A percentile compares a stretch with the other conserved stretches of the same genome.
These are phyloP conservation scores for Heliothis virescens DNA, from an alignment of 1,140 invertebrate genomes.

Conservation along the genomic window DNA sequence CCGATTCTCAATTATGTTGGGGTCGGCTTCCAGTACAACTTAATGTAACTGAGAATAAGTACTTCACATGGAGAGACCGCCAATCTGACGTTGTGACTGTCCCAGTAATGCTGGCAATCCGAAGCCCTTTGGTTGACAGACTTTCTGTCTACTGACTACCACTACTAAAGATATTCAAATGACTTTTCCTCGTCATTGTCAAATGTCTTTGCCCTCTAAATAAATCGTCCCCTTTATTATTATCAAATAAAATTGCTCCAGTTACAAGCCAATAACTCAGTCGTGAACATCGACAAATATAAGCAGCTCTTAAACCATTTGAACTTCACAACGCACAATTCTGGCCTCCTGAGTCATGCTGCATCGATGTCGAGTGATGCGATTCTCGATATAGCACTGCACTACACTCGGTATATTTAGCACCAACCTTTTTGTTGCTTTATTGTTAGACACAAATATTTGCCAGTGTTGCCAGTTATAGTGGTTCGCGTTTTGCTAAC, in stretches of 20 bases:
- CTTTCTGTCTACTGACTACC: too few relatives aligned
- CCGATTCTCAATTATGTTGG: too few relatives aligned
- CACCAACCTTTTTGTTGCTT: slow-evolving; percentile 1
- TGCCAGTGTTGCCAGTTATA: background rate
- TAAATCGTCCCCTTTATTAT: too few relatives aligned
- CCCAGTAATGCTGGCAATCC: too few relatives aligned
- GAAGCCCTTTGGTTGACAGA: too few relatives aligned
- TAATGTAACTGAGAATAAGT: too few relatives aligned
- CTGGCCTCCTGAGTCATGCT: slow-evolving; percentile 60
- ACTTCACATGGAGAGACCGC: too few relatives aligned
- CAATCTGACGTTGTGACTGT: too few relatives aligned
- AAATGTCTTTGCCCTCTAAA: too few relatives aligned
- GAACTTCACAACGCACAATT: slow-evolving; percentile 55
- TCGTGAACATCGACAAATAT: slow-evolving; percentile 14
- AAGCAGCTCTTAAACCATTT: slow-evolving; percentile 30
- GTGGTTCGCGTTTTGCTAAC: background rate
- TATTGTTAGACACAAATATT: slow-evolving; percentile 31
- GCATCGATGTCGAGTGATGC: slow-evolving; percentile 52
- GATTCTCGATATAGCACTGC: slow-evolving; percentile 47
- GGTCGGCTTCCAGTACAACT: too few relatives aligned
- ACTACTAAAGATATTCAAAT: too few relatives aligned
- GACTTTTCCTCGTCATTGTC: too few relatives aligned
- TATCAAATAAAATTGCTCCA: background rate
- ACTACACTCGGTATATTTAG: slow-evolving; percentile 35
- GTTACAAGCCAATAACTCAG: slow-evolving; percentile 1